Base-by-base conservation (phyloP, 2,113 vertebrate species). In the Poeciliopsis retropinna region DNA sequence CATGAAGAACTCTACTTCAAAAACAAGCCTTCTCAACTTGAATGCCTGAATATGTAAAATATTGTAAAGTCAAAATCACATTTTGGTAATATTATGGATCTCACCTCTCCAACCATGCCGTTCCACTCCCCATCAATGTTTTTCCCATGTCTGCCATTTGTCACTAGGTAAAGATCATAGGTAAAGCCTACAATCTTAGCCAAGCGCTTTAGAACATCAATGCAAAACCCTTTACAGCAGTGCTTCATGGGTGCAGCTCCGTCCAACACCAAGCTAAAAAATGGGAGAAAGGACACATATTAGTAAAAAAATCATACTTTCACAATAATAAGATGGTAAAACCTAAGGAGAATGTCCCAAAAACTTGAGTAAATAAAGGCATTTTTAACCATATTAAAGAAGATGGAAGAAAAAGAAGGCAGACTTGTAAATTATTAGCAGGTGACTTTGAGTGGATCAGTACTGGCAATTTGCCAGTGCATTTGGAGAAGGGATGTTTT, bases 171-270 rank as follows among this genome's bases (percentile, higher is more conserved):
- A 14, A 98, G 96, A 90, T 98, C 97, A 10, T 98, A 98, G 93
- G 96, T 97, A 95, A 98, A 98, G 82, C 96, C 96, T 29, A 98
- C 95, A 29, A 96, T 95, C 34, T 97, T 96, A 0, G 97, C 95
- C 91, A 98, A 87, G 4, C 96, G 94, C 92, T 98, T 98, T 47
- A 98, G 95, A 67, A 98, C 96, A 80, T 98, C 97, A 44, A 98
- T 98, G 94, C 97, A 98, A 93, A 98, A 98, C 0, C 97, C 97
- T 86, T 98, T 98, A 88, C 97, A 98, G 92, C 97, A 98, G 63
- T 96, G 95, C 92, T 97, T 97, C 90, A 96, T 96, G 0, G 95
- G 95, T 28, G 92, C 92, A 0, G 93, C 75, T 15, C 93, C 91
- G 1, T 97, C 96, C 74, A 94, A 89, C 60, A 94, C 92, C 88